These are phyloP conservation scores for Strigops habroptila DNA, from an alignment of 2,113 vertebrate genomes.

Conservation along the genomic window DNA sequence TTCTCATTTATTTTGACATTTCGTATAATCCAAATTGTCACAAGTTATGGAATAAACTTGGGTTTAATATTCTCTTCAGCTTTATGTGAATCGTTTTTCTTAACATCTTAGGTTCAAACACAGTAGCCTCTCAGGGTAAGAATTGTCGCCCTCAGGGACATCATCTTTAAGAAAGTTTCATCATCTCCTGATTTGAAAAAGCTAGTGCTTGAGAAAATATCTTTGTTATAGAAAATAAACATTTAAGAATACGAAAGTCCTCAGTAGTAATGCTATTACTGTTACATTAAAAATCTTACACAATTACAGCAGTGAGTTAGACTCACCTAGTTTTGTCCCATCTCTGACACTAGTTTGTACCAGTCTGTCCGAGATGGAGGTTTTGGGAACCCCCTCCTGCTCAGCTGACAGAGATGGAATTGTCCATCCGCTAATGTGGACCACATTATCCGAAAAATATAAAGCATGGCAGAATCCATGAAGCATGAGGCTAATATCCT, in stretches of 20 bases:
- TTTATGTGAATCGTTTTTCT: constrained; percentile 27
- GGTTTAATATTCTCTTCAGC: not conserved
- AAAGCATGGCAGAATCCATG: not conserved
- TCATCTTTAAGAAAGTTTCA: not conserved
- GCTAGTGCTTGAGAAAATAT: not conserved
- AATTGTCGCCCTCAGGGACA: not conserved
- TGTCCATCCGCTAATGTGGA: not conserved
- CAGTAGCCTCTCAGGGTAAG: constrained; percentile 5
- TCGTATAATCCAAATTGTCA: not conserved
- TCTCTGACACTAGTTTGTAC: not conserved
- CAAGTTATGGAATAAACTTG: not conserved
- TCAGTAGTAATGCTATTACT: not conserved
- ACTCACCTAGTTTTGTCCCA: not conserved
- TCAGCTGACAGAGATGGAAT: not conserved
- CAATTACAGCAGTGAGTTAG: not conserved
- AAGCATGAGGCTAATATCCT: not conserved
- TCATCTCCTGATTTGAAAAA: not conserved
- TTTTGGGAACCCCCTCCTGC: not conserved
- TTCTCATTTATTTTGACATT: not conserved
- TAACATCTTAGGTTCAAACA: constrained; percentile 39
- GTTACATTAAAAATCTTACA: not conserved
- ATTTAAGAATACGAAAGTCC: not conserved
- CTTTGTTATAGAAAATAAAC: not conserved
- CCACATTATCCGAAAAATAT: not conserved
- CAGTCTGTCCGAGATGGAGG: not conserved